Conservation (phyloP, 2,797 vertebrate species). For the Catostomus latipinnis region DNA sequence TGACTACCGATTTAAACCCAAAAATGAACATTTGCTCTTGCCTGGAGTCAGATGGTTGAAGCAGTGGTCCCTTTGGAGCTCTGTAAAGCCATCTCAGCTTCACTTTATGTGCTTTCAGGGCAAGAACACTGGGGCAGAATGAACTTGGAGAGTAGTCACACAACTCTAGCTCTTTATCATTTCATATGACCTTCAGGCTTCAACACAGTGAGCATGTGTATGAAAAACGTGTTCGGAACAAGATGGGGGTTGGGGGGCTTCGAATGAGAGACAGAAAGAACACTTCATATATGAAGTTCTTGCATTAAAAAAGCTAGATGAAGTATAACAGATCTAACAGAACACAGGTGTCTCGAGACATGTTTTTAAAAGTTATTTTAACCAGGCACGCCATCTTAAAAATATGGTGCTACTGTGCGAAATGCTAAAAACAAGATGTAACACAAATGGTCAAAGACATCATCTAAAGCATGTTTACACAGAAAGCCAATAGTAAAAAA, state of each 20-base stretch:
- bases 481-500: not conserved
- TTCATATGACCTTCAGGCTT: constrained; percentile 48
- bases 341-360: too few species aligned
- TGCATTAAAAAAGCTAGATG: too few species aligned
- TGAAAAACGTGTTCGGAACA: not conserved
- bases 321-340: too few species aligned
- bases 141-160: constrained; percentile 11
- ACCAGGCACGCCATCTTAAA: too few species aligned
- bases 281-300: constrained; percentile 22
- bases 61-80: not conserved
- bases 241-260: not conserved
- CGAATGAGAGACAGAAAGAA: not conserved
- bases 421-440: too few species aligned
- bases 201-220: constrained; percentile 20
- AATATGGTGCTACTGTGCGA: too few species aligned
- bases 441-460: too few species aligned
- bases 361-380: too few species aligned
- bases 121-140: constrained; percentile 30
- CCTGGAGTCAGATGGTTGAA: constrained; percentile 1
- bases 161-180: constrained; percentile 27
- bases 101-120: constrained; percentile 23
- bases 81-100: constrained; percentile 8
- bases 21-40: constrained; percentile 22
- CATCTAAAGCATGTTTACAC: too few species aligned
- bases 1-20: constrained; percentile 1